Conservation (phyloP, 2,113 vertebrate species). For the Plestiodon gilberti region DNA sequence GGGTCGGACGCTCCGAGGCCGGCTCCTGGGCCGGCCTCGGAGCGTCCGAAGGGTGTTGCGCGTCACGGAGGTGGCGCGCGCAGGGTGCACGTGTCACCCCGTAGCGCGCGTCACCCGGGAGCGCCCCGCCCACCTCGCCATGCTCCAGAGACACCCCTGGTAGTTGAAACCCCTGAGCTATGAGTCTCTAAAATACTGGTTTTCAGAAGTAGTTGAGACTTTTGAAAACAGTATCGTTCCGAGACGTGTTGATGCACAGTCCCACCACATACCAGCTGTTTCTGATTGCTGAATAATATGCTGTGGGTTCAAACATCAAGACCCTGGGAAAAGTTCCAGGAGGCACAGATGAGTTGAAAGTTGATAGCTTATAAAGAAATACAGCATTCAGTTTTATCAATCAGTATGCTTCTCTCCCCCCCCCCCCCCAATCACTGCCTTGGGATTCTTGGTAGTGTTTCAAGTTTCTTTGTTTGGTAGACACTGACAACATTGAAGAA, state of each 20-base stretch:
- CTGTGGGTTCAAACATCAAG: conserved; percentile 12
- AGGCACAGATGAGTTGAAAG: conserved; percentile 9
- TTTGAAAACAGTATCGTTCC: neutral
- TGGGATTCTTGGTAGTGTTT: neutral
- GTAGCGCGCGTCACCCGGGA: too few relatives aligned
- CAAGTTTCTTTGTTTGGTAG: conserved; percentile 9
- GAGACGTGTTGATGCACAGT: neutral
- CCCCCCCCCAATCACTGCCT: neutral
- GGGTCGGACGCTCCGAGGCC: too few relatives aligned
- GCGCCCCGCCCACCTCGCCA: too few relatives aligned
- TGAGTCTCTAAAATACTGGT: neutral
- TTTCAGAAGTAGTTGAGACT: neutral
- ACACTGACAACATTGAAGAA: neutral
- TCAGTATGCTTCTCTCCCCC: neutral
- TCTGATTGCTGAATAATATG: conserved; percentile 12
- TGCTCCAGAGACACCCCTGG: too few relatives aligned
- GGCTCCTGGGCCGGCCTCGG: too few relatives aligned
- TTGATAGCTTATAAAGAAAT: conserved; percentile 2
- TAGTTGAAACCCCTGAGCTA: neutral
- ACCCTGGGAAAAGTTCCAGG: conserved; percentile 25
- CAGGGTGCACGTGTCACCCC: too few relatives aligned
- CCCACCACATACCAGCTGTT: conserved; percentile 9
- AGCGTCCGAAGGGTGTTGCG: too few relatives aligned
- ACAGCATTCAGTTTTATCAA: conserved; percentile 15
- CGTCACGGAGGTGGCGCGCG: too few relatives aligned